These are phyloP conservation scores for Thymelicus lineola DNA, from an alignment of 2,888 invertebrate species.

Conservation along the genomic window DNA sequence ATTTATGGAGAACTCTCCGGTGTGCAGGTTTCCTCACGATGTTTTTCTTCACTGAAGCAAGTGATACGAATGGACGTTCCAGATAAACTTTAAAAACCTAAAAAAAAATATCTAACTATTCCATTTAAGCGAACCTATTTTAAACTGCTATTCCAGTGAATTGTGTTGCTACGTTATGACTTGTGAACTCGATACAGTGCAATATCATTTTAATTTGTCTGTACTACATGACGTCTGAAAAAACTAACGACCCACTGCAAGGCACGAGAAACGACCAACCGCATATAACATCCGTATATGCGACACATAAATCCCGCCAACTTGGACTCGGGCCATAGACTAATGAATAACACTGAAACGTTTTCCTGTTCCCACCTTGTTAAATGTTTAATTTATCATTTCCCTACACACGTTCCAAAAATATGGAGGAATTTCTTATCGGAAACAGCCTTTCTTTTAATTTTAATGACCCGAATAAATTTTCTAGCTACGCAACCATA, in stretches of 20 bases:
- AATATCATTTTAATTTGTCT: neutral
- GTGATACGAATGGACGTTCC: no score
- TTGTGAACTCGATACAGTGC: neutral
- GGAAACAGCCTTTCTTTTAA: no score
- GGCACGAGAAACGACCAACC: constrained; percentile 20
- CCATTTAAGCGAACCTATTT: no score
- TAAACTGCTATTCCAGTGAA: neutral
- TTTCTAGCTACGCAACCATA: no score
- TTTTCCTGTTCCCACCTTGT: constrained; percentile 32
- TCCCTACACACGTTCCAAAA: neutral
- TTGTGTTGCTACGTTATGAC: constrained; percentile 25
- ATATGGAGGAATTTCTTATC: neutral
- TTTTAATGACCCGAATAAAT: no score
- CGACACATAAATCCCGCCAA: constrained; percentile 34
- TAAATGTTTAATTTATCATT: constrained; percentile 27
- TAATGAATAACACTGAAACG: constrained; percentile 36
- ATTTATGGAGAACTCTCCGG: no score
- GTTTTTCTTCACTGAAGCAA: no score
- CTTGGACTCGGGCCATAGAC: constrained; percentile 30
- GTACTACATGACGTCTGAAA: constrained; percentile 9
- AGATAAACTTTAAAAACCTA: no score
- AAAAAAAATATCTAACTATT: no score
- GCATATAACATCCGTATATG: constrained; percentile 21
- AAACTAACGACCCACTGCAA: constrained; percentile 17
- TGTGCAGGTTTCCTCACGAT: no score